Base-by-base conservation (phyloP, 92 coral and sea anemone genomes). In the Nematostella vectensis region DNA sequence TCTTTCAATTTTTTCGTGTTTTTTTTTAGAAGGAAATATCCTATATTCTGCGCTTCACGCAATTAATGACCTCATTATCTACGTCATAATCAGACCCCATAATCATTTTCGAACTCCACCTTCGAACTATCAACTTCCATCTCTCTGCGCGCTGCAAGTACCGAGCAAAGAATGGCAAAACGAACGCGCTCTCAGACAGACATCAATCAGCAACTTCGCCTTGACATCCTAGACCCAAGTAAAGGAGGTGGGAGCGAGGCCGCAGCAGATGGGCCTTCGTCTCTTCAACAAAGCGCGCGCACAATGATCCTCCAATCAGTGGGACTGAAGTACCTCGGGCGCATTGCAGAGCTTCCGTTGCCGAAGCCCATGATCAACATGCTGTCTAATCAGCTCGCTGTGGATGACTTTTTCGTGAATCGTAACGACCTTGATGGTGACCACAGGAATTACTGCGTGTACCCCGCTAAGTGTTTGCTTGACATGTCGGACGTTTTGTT, bases 391-490 rank as follows among this genome's bases (percentile, higher is more conserved):
- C 96, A 93, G 52, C 64, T 87, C 54, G 30, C 88, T 3, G 70
- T 81, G 52, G 95, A 93, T 48, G 96, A 93, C 26, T 93, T 93
- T 48, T 93, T 65, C 48, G 87, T 93, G 18, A 82, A 82, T 57
- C 84, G 89, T 23, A 87, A 93, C 52, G 78, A 81, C 27, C 56
- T 93, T 75, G 81, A 79, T 64, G 53, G 83, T 1, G 84, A 89
- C n/a, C 85, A 77, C 58, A 62, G 77, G 55, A 65, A 78, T 27
- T 81, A 87, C 48, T 86, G 96, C 63, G 88, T 93, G 11, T 93
- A 93, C 63, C 99, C 99, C 0, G 99, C 93, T 9, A 88, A 93
- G 72, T 93, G 99, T 29, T 80, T 93, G 20, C 77, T 93, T 17
- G 99, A 93, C 59, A 87, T 77, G 79, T 80, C 96, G 0, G 89